phyloP scores from a whole-genome alignment of 2,797 vertebrate genomes.

The Bovichtus variegatus region DNA sequence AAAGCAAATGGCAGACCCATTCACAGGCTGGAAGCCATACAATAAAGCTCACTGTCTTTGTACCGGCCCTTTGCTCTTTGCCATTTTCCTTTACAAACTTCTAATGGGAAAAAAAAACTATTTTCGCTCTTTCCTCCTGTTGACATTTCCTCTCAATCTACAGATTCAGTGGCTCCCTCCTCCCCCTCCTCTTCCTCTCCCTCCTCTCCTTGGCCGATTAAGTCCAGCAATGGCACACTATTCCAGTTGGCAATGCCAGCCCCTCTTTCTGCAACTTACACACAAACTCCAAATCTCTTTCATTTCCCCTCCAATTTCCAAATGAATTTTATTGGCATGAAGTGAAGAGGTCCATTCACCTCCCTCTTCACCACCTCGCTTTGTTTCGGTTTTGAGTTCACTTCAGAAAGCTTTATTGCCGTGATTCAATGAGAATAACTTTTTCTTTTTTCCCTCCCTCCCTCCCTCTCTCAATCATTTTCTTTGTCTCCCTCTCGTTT shows the following conservation, averaged over 20 bases:
- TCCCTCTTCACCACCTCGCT: constrained; percentile 17
- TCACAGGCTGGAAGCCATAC: constrained; percentile 55
- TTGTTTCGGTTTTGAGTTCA: constrained; percentile 26
- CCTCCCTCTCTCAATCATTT: neutral
- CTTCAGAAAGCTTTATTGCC: constrained; percentile 44
- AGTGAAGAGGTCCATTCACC: constrained; percentile 43
- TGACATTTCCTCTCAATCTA: constrained; percentile 66
- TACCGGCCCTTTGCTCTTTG: constrained; percentile 36
- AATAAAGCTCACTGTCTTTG: constrained; percentile 55
- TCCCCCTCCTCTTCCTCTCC: constrained; percentile 10
- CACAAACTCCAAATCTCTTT: constrained; percentile 44
- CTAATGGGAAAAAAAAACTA: neutral
- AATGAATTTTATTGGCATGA: constrained; percentile 49
- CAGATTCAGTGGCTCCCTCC: constrained; percentile 40
- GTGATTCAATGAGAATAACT: constrained; percentile 35
- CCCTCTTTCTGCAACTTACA: constrained; percentile 47
- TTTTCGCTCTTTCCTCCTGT: constrained; percentile 29
- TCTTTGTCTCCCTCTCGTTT: constrained; percentile 4
- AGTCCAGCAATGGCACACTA: constrained; percentile 44
- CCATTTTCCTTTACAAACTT: constrained; percentile 62
- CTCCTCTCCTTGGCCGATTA: constrained; percentile 44
- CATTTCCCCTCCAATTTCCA: constrained; percentile 52
- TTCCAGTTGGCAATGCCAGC: constrained; percentile 54
- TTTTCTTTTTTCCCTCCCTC: neutral
- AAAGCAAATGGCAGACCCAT: constrained; percentile 52